Evolutionary conservation across 1,140 invertebrate genomes (phyloP).

Genomic region (Temnothorax longispinosus): DNA sequence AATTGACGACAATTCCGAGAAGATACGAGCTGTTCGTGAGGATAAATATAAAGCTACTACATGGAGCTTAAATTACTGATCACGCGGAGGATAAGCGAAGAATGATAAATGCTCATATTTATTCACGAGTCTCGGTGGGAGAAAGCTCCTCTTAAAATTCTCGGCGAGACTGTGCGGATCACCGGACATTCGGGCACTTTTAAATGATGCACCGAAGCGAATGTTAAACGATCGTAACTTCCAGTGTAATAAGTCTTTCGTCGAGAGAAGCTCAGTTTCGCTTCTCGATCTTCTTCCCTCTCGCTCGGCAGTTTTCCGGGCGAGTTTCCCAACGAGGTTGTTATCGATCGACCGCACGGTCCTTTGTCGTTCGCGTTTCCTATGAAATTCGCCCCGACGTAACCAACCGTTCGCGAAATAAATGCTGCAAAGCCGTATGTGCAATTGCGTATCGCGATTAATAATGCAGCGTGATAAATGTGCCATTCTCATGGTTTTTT

Average conservation of each 20-base stretch:
- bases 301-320: neutral
- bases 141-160: neutral
- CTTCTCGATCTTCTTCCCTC: slow-evolving; percentile 31
- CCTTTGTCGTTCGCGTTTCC: slow-evolving; percentile 65
- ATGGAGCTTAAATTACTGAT: neutral
- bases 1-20: neutral
- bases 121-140: slow-evolving; percentile 14
- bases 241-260: slow-evolving; percentile 62
- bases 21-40: neutral
- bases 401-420: slow-evolving; percentile 13
- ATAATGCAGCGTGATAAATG: neutral
- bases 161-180: slow-evolving; percentile 11
- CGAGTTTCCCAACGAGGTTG: slow-evolving; percentile 51
- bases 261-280: slow-evolving; percentile 41
- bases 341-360: slow-evolving; percentile 64
- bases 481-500: neutral
- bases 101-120: slow-evolving; percentile 10
- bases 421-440: neutral
- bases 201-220: slow-evolving; percentile 63
- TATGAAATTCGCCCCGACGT: slow-evolving; percentile 50
- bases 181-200: slow-evolving; percentile 62
- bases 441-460: slow-evolving; percentile 17
- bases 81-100: neutral
- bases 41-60: neutral
- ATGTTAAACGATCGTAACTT: slow-evolving; percentile 45